Base-by-base conservation (phyloP, 2,888 invertebrate genomes). In the Theodoxus fluviatilis region DNA sequence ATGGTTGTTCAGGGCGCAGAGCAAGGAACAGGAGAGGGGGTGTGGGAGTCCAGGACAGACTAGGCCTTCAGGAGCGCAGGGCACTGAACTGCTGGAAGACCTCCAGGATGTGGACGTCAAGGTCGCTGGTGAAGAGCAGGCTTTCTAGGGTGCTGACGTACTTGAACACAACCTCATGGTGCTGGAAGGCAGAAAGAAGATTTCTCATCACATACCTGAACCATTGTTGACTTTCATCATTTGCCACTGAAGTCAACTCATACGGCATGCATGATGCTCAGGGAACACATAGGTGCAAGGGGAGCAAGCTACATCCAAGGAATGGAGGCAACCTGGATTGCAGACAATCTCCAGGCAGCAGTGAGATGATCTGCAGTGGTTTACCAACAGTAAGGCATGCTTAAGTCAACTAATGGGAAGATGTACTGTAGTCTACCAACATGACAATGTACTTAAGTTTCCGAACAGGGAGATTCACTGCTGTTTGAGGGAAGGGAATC, bases 41-140 rank as follows among this genome's bases (percentile, higher is more conserved):
- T 4, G 12, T 28, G 25, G 3, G 9, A 35, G 3, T 59, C 3
- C 22, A 40, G 18, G 31, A 63, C 2, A 1, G 12, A 31, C 6
- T 1, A 18, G 25, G 18, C 65, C 37, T 28, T 79, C 90, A 94
- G 47, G 93, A 91, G 67, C 93, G 91, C 40, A 98, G 90, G 64
- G 97, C 95, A 75, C 96, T 93, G 88, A 99, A 99, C 88, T 98
- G 98, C 84, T 97, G 96, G 90, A 98, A 99, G 71, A 98, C 94
- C 87, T 97, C 96, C 75, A 97, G 89, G 84, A 99, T 96, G 87
- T 97, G 96, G 2, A 94, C 92, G 86, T 98, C 98, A 85, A 98
- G 90, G 88, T 98, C 97, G 80, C 94, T 95, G 0, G 98, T 97
- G 89, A 99, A 99, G 57, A 99, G 91, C 61, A 98, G 90, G 0